Evolutionary conservation across 2,797 vertebrate species (phyloP), one percentile per base, ranked within the genome.

Genomic region (Peromyscus eremicus): DNA sequence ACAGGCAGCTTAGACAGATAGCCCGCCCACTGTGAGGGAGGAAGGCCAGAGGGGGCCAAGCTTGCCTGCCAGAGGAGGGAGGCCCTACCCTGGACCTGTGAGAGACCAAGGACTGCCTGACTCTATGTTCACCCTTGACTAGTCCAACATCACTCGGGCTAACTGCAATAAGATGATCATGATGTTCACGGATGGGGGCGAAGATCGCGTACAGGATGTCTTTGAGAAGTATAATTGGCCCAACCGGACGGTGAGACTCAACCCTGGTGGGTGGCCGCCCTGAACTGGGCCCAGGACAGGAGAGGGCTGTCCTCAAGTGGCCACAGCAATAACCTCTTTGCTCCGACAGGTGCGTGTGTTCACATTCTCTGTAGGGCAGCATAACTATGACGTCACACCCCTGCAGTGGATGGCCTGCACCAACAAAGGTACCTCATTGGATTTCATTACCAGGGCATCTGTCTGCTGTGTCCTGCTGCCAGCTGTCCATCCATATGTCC

Each of bases 91-190:
- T 0, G 6, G 49, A 4, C 29, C 6, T 0, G 37, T 52, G 75
- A 91, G 66, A 32, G 64, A 25, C 73, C 7, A 0, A 70, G 82
- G 29, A 57, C 81, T 4, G 0, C 79, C 97, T 96, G 77, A 97
- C 94, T 64, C 66, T 23, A 1, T 1, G 0, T 95, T 86, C 81
- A 16, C 97, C 91, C 97, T 93, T 97, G 97, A 98, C 77, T 99
- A 99, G 99, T 99, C 99, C 98, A 99, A 99, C 89, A 99, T 99
- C 98, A 99, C 99, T 0, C 99, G 99, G 96, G 99, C 99, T 98
- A 99, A 99, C 99, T 99, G 99, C 99, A 99, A 99, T 98, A 99
- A 99, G 99, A 99, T 99, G 99, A 99, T 99, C 98, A 99, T 99
- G 99, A 99, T 99, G 99, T 99, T 99, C 99, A 99, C 99, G 52